Evolutionary conservation across 2,797 vertebrate genomes (phyloP).

Genomic region (Cossypha dichroa): DNA sequence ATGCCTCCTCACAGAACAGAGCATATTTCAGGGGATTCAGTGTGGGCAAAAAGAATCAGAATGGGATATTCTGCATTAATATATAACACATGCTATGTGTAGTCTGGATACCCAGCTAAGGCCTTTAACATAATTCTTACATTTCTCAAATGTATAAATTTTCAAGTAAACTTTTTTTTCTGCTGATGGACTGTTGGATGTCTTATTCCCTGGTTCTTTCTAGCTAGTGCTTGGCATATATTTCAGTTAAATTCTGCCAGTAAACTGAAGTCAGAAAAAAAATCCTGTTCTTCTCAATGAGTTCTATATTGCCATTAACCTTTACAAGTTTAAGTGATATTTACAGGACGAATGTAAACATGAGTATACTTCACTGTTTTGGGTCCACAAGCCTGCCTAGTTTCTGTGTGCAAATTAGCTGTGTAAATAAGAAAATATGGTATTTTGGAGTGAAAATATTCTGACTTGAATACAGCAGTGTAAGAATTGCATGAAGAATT

Average conservation of each 20-base stretch:
- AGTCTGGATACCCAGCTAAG: neutral
- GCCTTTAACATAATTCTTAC: neutral
- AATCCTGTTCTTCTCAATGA: neutral
- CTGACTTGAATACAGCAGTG: neutral
- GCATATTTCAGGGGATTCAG: neutral
- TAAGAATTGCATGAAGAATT: neutral
- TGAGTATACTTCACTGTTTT: neutral
- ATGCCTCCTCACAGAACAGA: neutral
- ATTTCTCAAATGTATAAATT: neutral
- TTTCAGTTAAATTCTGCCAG: neutral
- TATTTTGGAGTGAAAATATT: neutral
- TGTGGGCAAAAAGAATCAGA: neutral
- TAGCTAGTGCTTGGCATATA: neutral
- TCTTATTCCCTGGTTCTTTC: neutral
- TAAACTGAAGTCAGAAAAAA: neutral
- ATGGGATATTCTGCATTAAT: neutral
- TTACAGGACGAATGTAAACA: neutral
- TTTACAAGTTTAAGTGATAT: neutral
- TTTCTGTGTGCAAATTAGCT: neutral
- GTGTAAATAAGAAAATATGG: neutral
- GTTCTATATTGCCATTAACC: neutral
- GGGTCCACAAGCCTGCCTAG: neutral
- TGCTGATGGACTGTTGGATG: neutral
- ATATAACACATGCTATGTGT: neutral
- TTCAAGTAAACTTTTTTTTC: neutral